These are phyloP conservation scores for Ylistrum balloti DNA, from an alignment of 1,140 invertebrate species.

Conservation along the genomic window DNA sequence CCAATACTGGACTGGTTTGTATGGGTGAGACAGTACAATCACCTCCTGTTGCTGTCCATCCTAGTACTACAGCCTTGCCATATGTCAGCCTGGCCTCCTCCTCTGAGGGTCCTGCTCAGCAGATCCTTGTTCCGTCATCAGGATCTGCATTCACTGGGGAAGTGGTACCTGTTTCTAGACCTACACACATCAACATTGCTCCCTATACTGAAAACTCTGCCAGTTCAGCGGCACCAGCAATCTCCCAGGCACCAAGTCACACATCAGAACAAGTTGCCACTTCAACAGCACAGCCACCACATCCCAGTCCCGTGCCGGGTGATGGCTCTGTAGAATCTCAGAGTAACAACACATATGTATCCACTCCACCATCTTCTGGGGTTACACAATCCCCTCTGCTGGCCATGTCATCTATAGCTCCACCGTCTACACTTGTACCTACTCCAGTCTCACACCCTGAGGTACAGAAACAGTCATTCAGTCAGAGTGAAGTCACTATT, in stretches of 20 bases:
- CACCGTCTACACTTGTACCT: neutral
- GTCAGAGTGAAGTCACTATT: neutral
- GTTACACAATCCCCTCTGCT: neutral
- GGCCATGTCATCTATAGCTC: neutral
- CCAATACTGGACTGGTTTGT: neutral
- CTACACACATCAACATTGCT: constrained; percentile 13
- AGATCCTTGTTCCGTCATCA: neutral
- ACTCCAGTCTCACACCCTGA: neutral
- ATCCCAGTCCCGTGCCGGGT: neutral
- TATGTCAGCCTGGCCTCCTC: neutral
- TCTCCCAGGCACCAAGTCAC: neutral
- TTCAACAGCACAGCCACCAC: neutral
- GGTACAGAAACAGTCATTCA: neutral
- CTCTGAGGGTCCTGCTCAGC: neutral
- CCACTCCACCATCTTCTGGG: neutral
- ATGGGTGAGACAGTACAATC: neutral
- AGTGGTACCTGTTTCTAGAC: neutral
- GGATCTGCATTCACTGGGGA: constrained; percentile 2
- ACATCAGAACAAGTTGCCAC: neutral
- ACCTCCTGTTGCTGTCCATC: neutral
- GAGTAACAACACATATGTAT: neutral
- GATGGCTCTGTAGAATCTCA: neutral
- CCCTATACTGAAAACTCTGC: neutral
- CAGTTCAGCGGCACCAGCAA: neutral
- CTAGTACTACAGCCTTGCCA: neutral